phyloP scores from a whole-genome alignment of 23 tunicate species.

The Phallusia fumigata region DNA sequence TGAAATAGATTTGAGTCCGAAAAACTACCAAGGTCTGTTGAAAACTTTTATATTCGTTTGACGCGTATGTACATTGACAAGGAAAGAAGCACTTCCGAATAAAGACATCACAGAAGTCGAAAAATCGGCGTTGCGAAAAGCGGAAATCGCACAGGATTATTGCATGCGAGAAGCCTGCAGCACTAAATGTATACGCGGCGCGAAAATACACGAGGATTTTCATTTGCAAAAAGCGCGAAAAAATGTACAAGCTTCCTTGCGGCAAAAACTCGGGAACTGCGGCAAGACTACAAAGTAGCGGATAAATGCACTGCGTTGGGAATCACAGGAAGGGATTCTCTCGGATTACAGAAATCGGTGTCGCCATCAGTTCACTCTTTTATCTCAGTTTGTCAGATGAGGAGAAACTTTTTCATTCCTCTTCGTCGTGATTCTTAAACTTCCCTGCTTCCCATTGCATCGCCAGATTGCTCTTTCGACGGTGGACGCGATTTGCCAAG shows the following conservation, averaged over 20 bases:
- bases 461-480: constrained; percentile 56
- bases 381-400: too few relatives aligned
- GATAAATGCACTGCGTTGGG: neutral
- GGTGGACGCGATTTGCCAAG: constrained; percentile 53
- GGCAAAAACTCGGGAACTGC: neutral
- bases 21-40: too few relatives aligned
- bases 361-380: too few relatives aligned
- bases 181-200: neutral
- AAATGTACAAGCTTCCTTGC: neutral
- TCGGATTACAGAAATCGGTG: too few relatives aligned
- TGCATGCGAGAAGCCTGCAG: too few relatives aligned
- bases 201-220: too few relatives aligned
- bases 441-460: constrained; percentile 72
- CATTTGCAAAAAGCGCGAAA: neutral
- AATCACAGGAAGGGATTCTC: neutral
- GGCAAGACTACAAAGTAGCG: neutral
- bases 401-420: neutral
- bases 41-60: constrained; percentile 6
- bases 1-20: too few relatives aligned
- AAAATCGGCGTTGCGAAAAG: too few relatives aligned
- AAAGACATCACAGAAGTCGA: neutral
- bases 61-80: neutral
- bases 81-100: neutral
- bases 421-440: constrained; percentile 41
- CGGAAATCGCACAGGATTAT: too few relatives aligned